Percentiles rank a stretch among this genome's conserved stretches.
These are phyloP conservation scores for Artemia sp. DNA, from an alignment of 2,888 invertebrate genomes.

Conservation along the genomic window DNA sequence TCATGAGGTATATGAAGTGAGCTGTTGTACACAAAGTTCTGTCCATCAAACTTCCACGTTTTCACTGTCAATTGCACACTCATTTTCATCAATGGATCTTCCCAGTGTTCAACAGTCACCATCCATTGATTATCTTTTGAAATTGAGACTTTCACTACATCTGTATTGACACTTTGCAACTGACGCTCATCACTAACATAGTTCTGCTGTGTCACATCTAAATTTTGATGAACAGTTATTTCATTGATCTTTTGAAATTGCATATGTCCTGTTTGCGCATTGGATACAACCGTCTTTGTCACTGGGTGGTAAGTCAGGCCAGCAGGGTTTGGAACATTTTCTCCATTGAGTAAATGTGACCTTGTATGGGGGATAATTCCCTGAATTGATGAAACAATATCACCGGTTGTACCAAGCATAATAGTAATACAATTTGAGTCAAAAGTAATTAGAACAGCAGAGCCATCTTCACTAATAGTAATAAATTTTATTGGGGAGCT, in stretches of 20 bases:
- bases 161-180: constrained; percentile 43
- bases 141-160: constrained; percentile 48
- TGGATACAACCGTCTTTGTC: constrained; percentile 46
- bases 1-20: constrained; percentile 54
- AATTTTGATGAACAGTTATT: constrained; percentile 28
- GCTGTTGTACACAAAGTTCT: constrained; percentile 47
- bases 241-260: constrained; percentile 42
- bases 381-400: not conserved
- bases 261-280: constrained; percentile 52
- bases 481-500: constrained; percentile 48
- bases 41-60: constrained; percentile 48
- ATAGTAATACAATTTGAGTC: not conserved
- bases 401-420: constrained; percentile 9
- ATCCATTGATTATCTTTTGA: constrained; percentile 51
- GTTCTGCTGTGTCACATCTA: constrained; percentile 55
- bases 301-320: constrained; percentile 43
- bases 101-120: constrained; percentile 40
- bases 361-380: constrained; percentile 1
- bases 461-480: constrained; percentile 26
- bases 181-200: constrained; percentile 45
- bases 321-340: constrained; percentile 26
- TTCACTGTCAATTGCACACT: constrained; percentile 45
- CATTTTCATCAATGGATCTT: constrained; percentile 28
- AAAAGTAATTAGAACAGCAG: not conserved
- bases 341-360: constrained; percentile 32